Conservation (phyloP, 35 echinoderm and acorn worm genomes). For the Heliocidaris tuberculata region DNA sequence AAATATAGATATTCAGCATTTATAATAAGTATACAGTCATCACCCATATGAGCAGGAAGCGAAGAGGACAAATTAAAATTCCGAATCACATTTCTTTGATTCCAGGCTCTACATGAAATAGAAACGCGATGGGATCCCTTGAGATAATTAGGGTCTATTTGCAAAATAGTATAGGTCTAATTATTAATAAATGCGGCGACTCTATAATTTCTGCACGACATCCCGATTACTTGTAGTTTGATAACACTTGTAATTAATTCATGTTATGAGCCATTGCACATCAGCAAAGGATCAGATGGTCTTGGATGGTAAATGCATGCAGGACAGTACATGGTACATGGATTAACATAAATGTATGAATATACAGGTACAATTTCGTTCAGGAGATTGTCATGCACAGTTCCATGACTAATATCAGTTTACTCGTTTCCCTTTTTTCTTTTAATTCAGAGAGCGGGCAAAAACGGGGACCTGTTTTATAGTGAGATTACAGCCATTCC, state of each 20-base stretch:
- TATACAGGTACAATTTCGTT: too few species aligned
- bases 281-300: background rate
- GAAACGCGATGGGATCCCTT: background rate
- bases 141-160: slow-evolving; percentile 10
- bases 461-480: too few species aligned
- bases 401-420: too few species aligned
- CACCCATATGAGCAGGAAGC: too few species aligned
- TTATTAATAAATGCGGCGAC: background rate
- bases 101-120: background rate
- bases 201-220: background rate
- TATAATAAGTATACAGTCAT: too few species aligned
- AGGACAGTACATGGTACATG: background rate
- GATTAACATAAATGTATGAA: too few species aligned
- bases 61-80: too few species aligned
- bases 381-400: too few species aligned
- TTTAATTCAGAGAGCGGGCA: too few species aligned
- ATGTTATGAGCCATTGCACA: background rate
- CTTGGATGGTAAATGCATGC: background rate
- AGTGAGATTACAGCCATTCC: too few species aligned
- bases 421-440: too few species aligned
- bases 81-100: background rate
- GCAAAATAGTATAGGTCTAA: background rate
- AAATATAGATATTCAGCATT: too few species aligned
- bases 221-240: background rate
- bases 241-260: background rate